Evolutionary conservation across 1,140 invertebrate genomes (phyloP), one percentile per base, ranked within the genome.

Genomic region (Drosophila fuyamai): DNA sequence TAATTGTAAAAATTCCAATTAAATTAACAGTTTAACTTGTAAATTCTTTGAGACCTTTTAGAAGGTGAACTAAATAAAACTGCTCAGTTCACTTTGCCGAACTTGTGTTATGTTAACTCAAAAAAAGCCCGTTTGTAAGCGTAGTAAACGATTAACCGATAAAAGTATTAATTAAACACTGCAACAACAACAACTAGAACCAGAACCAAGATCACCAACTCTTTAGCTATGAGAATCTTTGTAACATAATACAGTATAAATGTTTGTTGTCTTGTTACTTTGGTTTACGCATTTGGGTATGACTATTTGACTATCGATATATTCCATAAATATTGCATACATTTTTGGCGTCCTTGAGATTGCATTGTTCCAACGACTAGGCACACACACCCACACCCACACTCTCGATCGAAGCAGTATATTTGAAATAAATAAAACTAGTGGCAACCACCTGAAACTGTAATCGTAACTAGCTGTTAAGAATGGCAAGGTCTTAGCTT

Each of bases 251-350:
- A 77, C 41, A 68, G 47, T 78, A 61, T 79, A 79, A 77, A 88
- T 86, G 81, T 86, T 85, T 86, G 83, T 88, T 86, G 79, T 82
- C 82, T 86, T 86, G 82, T 88, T 82, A 66, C 53, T 85, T 86
- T 86, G 83, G 79, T 88, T 86, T 56, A 76, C 66, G 83, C 84
- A 86, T 86, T 86, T 86, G 83, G 83, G 83, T 88, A 89, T 83
- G 72, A 83, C 63, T 85, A 81, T 77, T 77, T 63, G 59, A 65
- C 73, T 75, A 81, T 77, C 74, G 68, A 65, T 78, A 46, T 79
- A 75, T 27, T 71, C 35, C 35, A 51, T 75, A 81, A 81, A 82
- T 88, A 86, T 79, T 86, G 82, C 82, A 86, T 86, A 88, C 55
- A 32, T 63, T 86, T 80, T 85, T 82, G 83, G 68, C 58, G 79